Base-by-base conservation (phyloP, 2,888 invertebrate species). In the Melitaea athalia region DNA sequence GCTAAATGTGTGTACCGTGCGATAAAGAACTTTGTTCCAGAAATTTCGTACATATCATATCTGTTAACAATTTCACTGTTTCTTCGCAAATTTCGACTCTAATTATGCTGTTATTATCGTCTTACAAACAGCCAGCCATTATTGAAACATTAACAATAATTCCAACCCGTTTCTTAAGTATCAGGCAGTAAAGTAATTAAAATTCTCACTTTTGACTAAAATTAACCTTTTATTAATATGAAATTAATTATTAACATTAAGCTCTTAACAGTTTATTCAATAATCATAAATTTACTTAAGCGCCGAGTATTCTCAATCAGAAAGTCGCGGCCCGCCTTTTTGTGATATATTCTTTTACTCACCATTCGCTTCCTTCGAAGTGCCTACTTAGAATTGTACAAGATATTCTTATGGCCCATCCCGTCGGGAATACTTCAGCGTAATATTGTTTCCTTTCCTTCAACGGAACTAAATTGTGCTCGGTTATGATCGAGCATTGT, bases 401-500 rank as follows among this genome's bases (percentile, higher is more conserved):
- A 70, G 70, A 72, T 72, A 72, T 72, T 70, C 70, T 68, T 70
- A 67, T 63, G 65, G 67, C 67, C 63, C 72, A 70, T 72, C 72
- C 72, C 72, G 65, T 43, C 63, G 72, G 72, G 72, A 72, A 72
- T 72, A 63, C 69, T 63, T 67, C 63, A 72, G 64, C 68, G 70
- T 70, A 70, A 71, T 71, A 71, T 71, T 72, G 70, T 72, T 72
- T 72, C 70, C 72, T 72, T 72, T 72, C 63, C 70, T 70, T 64
- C 72, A 52, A 65, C 50, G 64, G 68, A 70, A 68, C 64, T 63
- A 59, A 70, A 65, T 63, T 69, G 64, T 47, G 57, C 63, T 70
- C 68, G 64, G 67, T 70, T 70, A 72, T 85, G 85, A 84, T 83
- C 53, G 53, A 55, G 53, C 81, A 76, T 82, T 83, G 79, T 79